These are phyloP conservation scores for Ethmia dodecea DNA, from an alignment of 2,888 invertebrate species.

Conservation along the genomic window DNA sequence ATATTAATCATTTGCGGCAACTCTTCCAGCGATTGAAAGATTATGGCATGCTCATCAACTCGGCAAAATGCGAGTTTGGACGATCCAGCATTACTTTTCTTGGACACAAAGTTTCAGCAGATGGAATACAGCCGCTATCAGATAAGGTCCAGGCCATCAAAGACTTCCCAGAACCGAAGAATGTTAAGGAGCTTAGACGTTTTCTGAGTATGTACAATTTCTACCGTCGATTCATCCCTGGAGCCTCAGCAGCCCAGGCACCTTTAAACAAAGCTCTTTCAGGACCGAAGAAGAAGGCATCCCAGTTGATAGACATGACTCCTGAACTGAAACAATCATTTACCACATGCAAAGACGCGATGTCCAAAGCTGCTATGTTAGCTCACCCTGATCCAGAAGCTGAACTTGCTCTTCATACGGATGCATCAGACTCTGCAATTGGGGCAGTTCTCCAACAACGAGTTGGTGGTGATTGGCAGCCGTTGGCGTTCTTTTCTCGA, in stretches of 20 bases:
- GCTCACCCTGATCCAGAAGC: constrained; percentile 4
- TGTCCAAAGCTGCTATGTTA: constrained; percentile 1
- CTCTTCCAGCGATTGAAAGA: too few relatives aligned
- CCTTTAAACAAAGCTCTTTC: constrained; percentile 7
- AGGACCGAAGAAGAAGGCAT: too few relatives aligned
- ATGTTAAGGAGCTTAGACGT: too few relatives aligned
- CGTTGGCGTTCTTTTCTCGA: constrained; percentile 19
- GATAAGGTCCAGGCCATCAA: too few relatives aligned
- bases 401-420: constrained; percentile 9
- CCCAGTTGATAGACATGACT: constrained; percentile 5
- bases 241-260: constrained; percentile 11
- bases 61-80: too few relatives aligned
- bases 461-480: constrained; percentile 11
- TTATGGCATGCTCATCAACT: too few relatives aligned
- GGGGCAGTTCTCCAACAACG: constrained; percentile 17
- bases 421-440: constrained; percentile 13
- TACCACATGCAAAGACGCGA: constrained; percentile 1
- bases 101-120: too few relatives aligned
- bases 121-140: too few relatives aligned
- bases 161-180: too few relatives aligned
- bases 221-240: constrained; percentile 12
- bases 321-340: constrained; percentile 4
- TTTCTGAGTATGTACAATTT: too few relatives aligned
- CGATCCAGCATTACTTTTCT: too few relatives aligned
- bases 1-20: too few relatives aligned